Evolutionary conservation across 2,113 vertebrate species (phyloP), one percentile per base, ranked within the genome.

Genomic region (Pseudopipra pipra): DNA sequence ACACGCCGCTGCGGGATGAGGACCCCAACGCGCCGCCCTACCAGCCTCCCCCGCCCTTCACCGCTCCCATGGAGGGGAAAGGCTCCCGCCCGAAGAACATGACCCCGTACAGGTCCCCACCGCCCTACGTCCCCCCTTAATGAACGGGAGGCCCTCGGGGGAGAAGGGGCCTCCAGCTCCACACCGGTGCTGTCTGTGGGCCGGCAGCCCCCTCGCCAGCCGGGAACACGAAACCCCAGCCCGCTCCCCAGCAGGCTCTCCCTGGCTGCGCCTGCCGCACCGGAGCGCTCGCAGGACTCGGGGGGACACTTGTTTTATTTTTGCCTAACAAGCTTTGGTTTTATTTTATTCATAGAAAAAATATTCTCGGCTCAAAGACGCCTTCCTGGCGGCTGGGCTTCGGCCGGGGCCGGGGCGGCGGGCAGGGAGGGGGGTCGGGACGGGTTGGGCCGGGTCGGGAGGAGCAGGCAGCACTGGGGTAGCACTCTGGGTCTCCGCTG

Each of bases 1-100:
- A 99, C 92, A 99, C 99, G 0, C 97, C 99, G 17, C 98, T 99
- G 94, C 98, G 98, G 94, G 99, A 99, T 63, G 99, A 99, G 91
- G 99, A 99, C 92, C 99, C 99, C 77, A 99, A 99, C 30, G 99
- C 99, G 0, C 99, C 99, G 1, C 99, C 99, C 76, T 99, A 99
- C 96, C 99, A 99, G 97, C 99, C 99, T 21, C 99, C 99, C 4
- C 99, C 99, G 5, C 99, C 99, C 46, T 99, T 99, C 97, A 99
- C 99, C 4, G 98, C 99, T 39, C 99, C 99, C 95, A 98, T 99
- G 97, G 99, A 99, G 96, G 98, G 99, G 75, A 99, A 99, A 97
- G 99, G 99, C 93, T 99, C 99, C 56, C 99, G 99, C 65, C 99
- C 99, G 90, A 99, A 99, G 97, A 99, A 99, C 98, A 99, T 99